A percentile compares a stretch with the other conserved stretches of the same genome.
Evolutionary conservation across 2,113 vertebrate species (phyloP).

Genomic region (Sceloporus undulatus): DNA sequence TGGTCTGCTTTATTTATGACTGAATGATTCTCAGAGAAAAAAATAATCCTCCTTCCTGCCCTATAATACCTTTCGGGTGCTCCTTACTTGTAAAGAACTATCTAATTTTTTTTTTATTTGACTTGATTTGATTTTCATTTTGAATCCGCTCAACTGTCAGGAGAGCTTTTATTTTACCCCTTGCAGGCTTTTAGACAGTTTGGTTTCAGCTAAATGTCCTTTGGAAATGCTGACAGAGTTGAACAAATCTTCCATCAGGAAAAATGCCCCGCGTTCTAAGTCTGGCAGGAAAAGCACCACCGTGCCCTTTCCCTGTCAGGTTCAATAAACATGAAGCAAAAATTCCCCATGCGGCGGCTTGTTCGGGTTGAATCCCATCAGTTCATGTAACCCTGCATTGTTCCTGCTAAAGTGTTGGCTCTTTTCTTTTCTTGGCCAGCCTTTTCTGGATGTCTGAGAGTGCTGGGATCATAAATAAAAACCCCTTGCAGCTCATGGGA

Average conservation of each 20-base stretch:
- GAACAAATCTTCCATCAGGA: not conserved
- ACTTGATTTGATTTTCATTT: no score
- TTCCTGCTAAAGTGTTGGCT: not conserved
- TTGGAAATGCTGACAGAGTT: not conserved
- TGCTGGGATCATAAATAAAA: not conserved
- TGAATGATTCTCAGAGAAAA: not conserved
- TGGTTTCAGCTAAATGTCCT: slow-evolving; percentile 14
- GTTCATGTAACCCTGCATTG: not conserved
- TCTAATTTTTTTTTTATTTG: no score
- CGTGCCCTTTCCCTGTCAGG: not conserved
- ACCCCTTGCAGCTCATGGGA: not conserved
- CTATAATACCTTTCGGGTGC: not conserved
- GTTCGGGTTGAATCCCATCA: fast-evolving
- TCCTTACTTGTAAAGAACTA: fast-evolving
- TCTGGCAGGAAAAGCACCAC: not conserved
- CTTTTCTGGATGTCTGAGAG: fast-evolving
- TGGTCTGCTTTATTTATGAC: slow-evolving; percentile 13
- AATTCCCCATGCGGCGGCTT: fast-evolving
- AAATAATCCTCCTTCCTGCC: not conserved
- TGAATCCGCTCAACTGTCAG: not conserved
- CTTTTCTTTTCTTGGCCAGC: not conserved
- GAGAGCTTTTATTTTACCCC: not conserved
- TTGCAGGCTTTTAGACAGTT: slow-evolving; percentile 19
- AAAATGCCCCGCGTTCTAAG: not conserved
- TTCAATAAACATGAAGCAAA: not conserved